Conservation (phyloP, 30 jellyfish, hydroid and myxozoan genomes). For the Mastigias papua region DNA sequence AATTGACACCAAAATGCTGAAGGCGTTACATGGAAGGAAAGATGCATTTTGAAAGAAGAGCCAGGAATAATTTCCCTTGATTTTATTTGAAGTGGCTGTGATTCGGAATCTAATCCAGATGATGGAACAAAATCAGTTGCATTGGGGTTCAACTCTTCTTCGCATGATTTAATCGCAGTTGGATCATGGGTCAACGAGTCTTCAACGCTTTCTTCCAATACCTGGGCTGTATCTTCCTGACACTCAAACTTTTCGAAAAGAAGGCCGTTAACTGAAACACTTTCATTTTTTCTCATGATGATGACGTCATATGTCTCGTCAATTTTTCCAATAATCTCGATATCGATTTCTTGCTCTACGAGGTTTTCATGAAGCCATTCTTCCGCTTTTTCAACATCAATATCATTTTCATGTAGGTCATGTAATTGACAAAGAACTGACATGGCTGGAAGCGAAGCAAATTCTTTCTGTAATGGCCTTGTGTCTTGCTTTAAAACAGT, state of each 20-base stretch:
- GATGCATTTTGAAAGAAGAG: constrained; percentile 32
- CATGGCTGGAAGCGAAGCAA: constrained; percentile 51
- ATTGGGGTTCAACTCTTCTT: background rate
- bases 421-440: constrained; percentile 67
- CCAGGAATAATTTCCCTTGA: constrained; percentile 4
- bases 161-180: background rate
- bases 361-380: constrained; percentile 73
- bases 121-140: constrained; percentile 28
- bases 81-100: background rate
- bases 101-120: background rate
- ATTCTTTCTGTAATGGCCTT: constrained; percentile 33
- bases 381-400: constrained; percentile 36
- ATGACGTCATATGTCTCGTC: constrained; percentile 52
- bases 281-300: background rate
- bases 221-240: background rate
- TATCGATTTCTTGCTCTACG: constrained; percentile 32
- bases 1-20: constrained; percentile 59
- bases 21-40: constrained; percentile 46
- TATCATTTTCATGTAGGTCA: constrained; percentile 72
- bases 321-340: constrained; percentile 60
- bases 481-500: constrained; percentile 16
- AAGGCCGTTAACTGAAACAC: constrained; percentile 27
- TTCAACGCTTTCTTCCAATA: background rate
- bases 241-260: constrained; percentile 26
- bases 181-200: background rate